Base-by-base conservation (phyloP, 2,797 vertebrate species). In the Triplophysa bombifrons region DNA sequence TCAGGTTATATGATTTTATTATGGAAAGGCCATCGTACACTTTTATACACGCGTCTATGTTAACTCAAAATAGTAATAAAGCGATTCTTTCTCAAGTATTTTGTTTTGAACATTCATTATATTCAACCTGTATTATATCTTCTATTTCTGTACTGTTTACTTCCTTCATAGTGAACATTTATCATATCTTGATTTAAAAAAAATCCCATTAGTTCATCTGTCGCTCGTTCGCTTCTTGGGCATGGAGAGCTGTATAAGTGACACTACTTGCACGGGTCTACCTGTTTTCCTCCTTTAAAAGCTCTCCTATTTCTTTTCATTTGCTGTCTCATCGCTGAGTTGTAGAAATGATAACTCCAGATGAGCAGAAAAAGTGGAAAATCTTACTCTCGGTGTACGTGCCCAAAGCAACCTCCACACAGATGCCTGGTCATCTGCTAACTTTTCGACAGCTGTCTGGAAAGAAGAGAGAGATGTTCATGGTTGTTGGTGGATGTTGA, bases 341-440 rank as follows among this genome's bases (percentile, higher is more conserved):
- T 60, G 60, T 12, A 76, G 50, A 56, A 53, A 84, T 53, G 30
- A 65, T 11, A 27, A 51, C 55, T 79, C 17, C 38, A 61, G 61
- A 81, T 68, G 38, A 63, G 55, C 44, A 20, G 51, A 16, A 76
- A 74, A 69, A 63, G 58, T 20, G 6, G 55, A 61, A 61, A 76
- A 67, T 75, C n/a, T 60, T 56, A 67, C 61, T 63, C 46, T 48
- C 0, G 2, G 20, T 44, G 44, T 22, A 27, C 50, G 25, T 68
- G 51, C 51, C 44, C 69, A 67, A 63, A 72, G 76, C 67, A 76
- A 38, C 46, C 16, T 55, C 72, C 60, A 66, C 74, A 58, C 56
- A 64, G 6, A 46, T 80, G 46, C 3, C 19, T 27, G 3, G 53
- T 53, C 46, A 46, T 70, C 58, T 12, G 58, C 13, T 34, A 12